Base-by-base conservation (phyloP, 2,888 invertebrate genomes). In the Rhynchonema sp. region DNA sequence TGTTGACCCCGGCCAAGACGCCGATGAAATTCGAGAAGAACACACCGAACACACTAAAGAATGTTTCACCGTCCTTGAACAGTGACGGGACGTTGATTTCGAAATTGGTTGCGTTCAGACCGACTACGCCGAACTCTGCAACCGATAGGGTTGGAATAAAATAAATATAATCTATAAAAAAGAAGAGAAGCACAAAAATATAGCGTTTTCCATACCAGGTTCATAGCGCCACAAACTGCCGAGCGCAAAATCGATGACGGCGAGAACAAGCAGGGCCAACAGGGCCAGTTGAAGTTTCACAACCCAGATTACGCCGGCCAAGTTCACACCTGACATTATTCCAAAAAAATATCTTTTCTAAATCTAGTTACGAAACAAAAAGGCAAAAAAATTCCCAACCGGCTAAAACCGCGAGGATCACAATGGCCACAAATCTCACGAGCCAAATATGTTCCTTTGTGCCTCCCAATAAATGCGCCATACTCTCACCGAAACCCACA, bases 21-120 rank as follows among this genome's bases (percentile, higher is more conserved):
- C 96, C 96, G 56, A 94, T 92, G 29, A 94, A 87, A 0, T 94
- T 91, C 22, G 94, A 92, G 74, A 96, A 96, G 76, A 94, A 94
- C 1, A 96, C 87, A 30, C 94, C 94, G 76, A 94, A 91, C 52
- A 92, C 89, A 58, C 85, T 86, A 76, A 94, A 94, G 86, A 92
- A 94, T 62, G 83, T 85, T 69, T 90, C 85, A 13, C 83, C 84
- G 13, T 64, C 53, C 23, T 29, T 79, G 75, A 87, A 91, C 59
- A 81, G 78, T 0, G 89, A 81, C 78, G 84, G 85, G 38, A 65
- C 64, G 59, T 70, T 70, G n/a, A 61, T 60, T 59, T 79, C 77
- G 66, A 91, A 81, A 69, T 86, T 86, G 22, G 81, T 82, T 64
- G 82, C 81, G 1, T 83, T 79, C 85, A 91, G 91, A 0, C 91